These are phyloP conservation scores for Helleia helle DNA, from an alignment of 2,888 invertebrate genomes.

Conservation along the genomic window DNA sequence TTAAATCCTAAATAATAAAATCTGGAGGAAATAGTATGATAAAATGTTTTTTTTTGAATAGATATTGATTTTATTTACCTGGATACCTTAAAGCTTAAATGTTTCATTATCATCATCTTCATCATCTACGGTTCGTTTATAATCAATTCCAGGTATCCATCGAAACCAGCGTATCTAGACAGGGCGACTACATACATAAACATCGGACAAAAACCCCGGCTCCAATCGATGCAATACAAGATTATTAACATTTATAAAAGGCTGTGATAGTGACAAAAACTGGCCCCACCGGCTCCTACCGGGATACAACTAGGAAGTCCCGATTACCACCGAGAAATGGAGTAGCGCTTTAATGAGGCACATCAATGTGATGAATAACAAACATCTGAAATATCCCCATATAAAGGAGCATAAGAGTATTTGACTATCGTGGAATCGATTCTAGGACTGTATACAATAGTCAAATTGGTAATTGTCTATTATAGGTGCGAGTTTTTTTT, in stretches of 20 bases:
- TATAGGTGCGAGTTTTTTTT: too few relatives aligned
- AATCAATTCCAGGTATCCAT: neutral
- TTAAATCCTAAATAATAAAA: too few relatives aligned
- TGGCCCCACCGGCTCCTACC: conserved; percentile 1
- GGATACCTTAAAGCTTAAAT: too few relatives aligned
- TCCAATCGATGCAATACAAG: conserved; percentile 3
- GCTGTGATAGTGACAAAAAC: conserved; percentile 7
- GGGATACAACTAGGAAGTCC: conserved; percentile 42
- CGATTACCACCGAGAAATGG: conserved; percentile 59
- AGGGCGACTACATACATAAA: conserved; percentile 1
- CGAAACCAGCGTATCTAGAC: neutral
- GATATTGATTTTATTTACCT: too few relatives aligned
- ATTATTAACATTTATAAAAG: conserved; percentile 8
- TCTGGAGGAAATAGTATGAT: too few relatives aligned
- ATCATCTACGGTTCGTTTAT: neutral
- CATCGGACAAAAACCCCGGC: neutral
- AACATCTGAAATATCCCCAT: neutral
- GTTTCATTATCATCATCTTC: too few relatives aligned
- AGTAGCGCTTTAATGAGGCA: conserved; percentile 17
- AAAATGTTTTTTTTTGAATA: too few relatives aligned
- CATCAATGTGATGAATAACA: conserved; percentile 6
- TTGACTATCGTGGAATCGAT: too few relatives aligned
- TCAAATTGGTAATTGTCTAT: too few relatives aligned
- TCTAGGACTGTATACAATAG: too few relatives aligned
- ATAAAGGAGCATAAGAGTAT: too few relatives aligned